Percentiles rank a stretch among this genome's conserved stretches.
Evolutionary conservation across 2,113 vertebrate genomes (phyloP).

Genomic region (Oreochromis niloticus): DNA sequence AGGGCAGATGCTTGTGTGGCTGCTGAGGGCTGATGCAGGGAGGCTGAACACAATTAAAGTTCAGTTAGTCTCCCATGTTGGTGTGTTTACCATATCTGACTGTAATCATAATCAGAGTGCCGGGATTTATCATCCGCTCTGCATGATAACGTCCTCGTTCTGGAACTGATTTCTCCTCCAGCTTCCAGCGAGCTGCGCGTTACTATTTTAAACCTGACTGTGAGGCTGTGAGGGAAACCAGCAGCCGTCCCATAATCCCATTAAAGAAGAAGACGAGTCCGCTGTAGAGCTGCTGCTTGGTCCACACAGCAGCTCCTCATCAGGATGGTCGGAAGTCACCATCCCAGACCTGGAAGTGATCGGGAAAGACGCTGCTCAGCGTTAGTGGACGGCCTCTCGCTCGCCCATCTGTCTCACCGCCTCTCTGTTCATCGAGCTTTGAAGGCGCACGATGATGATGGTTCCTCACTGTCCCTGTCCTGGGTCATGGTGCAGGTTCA

Average conservation of each 20-base stretch:
- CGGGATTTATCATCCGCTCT: not conserved
- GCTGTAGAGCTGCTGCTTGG: not conserved
- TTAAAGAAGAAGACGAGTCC: not conserved
- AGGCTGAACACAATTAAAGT: not conserved
- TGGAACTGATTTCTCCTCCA: not conserved
- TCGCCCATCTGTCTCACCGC: not conserved
- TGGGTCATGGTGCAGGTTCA: not conserved
- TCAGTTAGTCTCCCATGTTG: not conserved
- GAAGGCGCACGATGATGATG: not conserved
- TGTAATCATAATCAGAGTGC: not conserved
- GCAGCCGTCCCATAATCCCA: not conserved
- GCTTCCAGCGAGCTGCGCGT: not conserved
- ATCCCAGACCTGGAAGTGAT: slow-evolving; percentile 33
- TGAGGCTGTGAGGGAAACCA: not conserved
- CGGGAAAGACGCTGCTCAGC: not conserved
- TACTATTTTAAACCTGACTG: not conserved
- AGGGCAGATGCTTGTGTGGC: not conserved
- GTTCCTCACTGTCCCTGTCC: not conserved
- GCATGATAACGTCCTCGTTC: not conserved
- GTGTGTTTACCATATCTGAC: not conserved
- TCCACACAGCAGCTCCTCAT: slow-evolving; percentile 5
- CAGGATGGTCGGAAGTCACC: not conserved
- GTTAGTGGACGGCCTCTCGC: not conserved
- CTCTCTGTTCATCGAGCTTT: not conserved
- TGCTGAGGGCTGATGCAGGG: not conserved